These are phyloP conservation scores for Ianthella basta DNA, from an alignment of 37 sponge, comb jelly and placozoan species.

Conservation along the genomic window DNA sequence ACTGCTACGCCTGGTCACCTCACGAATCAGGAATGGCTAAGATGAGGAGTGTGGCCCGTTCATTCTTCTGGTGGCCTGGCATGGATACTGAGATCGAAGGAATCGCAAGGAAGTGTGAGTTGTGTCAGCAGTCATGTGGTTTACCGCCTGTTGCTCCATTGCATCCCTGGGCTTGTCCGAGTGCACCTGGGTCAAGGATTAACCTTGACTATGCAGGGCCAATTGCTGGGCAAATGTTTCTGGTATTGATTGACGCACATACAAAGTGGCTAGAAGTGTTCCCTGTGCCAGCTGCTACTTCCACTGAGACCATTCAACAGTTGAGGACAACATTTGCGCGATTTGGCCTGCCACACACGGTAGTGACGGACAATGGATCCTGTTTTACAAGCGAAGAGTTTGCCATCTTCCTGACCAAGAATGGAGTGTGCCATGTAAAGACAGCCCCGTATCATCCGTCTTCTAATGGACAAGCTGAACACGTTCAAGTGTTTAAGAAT, in stretches of 20 bases:
- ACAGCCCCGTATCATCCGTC: constrained; percentile 25
- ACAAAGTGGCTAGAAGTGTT: constrained; percentile 31
- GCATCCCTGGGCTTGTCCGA: too few species aligned
- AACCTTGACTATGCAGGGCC: too few species aligned
- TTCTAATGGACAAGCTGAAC: constrained; percentile 23
- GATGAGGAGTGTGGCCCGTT: constrained; percentile 30
- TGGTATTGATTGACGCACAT: constrained; percentile 19
- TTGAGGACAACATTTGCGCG: neutral
- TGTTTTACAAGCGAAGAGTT: constrained; percentile 13
- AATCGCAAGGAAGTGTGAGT: neutral
- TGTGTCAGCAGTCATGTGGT: neutral
- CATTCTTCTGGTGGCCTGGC: constrained; percentile 38
- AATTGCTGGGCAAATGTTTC: neutral
- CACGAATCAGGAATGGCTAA: too few species aligned
- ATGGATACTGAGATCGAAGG: constrained; percentile 27
- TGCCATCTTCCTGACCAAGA: neutral
- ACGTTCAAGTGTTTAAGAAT: too few species aligned
- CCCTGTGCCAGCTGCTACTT: neutral
- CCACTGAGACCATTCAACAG: neutral
- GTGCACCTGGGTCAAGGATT: too few species aligned
- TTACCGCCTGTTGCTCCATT: constrained; percentile 5
- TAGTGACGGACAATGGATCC: constrained; percentile 21
- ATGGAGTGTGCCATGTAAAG: constrained; percentile 13
- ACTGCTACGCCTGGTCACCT: too few species aligned
- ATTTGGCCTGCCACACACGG: constrained; percentile 15